Base-by-base conservation (phyloP, 2,797 vertebrate species). In the Peromyscus nudipes region DNA sequence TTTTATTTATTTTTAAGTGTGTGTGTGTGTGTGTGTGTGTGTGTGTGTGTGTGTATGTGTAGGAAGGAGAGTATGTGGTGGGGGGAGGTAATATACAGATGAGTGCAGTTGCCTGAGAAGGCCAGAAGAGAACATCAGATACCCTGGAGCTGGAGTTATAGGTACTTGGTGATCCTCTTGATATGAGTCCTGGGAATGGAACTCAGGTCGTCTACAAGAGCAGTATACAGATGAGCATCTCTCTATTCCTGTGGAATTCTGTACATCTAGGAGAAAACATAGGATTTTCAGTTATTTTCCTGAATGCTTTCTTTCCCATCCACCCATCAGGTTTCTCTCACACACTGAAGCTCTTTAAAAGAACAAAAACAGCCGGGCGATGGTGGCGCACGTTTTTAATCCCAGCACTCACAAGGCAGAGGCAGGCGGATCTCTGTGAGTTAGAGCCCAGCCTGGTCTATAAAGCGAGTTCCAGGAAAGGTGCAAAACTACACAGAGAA, bases 271-370 rank as follows among this genome's bases (percentile, higher is more conserved):
- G 91, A 95, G 19, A 52, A 67, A 90, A 91, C 71, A 77, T 5
- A 92, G 60, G 93, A 64, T 92, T 37, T 46, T 40, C 23, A 46
- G 1, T 27, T 14, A 37, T 88, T 85, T 40, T 89, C 71, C 88
- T 94, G 94, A 89, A 86, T 52, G 12, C 49, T 10, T 93, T 91
- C 55, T 93, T 89, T 91, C 34, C 34, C 17, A 31, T 77, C 64
- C 34, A 4, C 27, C 8, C 19, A n/a, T 57, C 77, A 85, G 34
- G 57, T 80, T 76, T 90, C 81, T 73, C 81, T 88, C 34, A 84
- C 52, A 88, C 9, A 84, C 9, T 5, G 27, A 31, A 75, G 43
- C 12, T 21, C 71, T 92, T 60, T 89, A 73, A 62, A 75, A 40
- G 7, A 11, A 23, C 29, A 73, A n/a, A 71, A 21, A 73, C n/a